Evolutionary conservation across 2,797 vertebrate genomes (phyloP).

Genomic region (Acanthiza pusilla): DNA sequence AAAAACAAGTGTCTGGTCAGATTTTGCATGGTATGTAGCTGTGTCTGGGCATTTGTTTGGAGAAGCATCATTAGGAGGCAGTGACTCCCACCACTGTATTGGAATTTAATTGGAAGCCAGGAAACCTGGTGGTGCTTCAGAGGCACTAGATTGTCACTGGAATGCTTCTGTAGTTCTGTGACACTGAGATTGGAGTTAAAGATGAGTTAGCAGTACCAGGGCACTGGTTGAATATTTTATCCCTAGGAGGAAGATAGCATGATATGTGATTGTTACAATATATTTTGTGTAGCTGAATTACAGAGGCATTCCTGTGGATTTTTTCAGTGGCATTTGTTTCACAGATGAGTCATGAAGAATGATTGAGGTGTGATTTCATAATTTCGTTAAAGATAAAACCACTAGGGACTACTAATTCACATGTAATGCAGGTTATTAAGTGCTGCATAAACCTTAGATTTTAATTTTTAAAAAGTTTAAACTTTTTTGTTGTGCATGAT

Average conservation of each 20-base stretch:
- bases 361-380: not conserved
- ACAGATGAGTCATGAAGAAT: not conserved
- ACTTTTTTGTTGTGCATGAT: rapidly evolving
- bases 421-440: not conserved
- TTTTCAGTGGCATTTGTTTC: not conserved
- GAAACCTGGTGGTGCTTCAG: not conserved
- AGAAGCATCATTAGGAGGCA: not conserved
- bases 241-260: not conserved
- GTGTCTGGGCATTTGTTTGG: not conserved
- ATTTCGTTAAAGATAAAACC: not conserved
- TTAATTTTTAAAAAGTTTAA: not conserved
- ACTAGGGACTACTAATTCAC: not conserved
- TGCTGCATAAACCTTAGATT: not conserved
- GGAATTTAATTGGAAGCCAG: not conserved
- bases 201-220: not conserved
- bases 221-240: not conserved
- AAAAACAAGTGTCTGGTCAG: not conserved
- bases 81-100: not conserved
- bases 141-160: not conserved
- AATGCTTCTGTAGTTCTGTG: not conserved
- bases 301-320: not conserved
- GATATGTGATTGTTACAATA: not conserved
- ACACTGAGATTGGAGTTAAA: not conserved
- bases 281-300: not conserved
- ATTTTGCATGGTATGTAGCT: not conserved